These are phyloP conservation scores for Mythimna vitellina DNA, from an alignment of 2,888 invertebrate species.

Conservation along the genomic window DNA sequence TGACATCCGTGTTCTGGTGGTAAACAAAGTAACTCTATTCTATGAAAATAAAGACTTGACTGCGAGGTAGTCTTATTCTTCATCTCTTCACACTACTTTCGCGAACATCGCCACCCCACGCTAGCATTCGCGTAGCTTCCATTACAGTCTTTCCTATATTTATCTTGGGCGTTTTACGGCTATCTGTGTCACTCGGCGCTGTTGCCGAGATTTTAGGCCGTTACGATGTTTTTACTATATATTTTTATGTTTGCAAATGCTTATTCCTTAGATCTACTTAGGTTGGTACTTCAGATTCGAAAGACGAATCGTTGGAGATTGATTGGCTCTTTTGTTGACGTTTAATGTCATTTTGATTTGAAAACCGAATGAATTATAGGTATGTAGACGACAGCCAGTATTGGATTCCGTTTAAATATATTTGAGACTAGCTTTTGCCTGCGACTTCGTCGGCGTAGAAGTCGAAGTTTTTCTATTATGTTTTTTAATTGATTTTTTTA, in stretches of 20 bases:
- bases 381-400: not conserved
- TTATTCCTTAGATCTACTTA: conserved; percentile 51
- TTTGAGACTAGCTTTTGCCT: too few species aligned
- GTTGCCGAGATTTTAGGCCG: conserved; percentile 58
- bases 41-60: too few species aligned
- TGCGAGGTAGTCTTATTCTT: not conserved
- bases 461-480: too few species aligned
- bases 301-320: conserved; percentile 40
- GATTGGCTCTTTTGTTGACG: conserved; percentile 52
- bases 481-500: too few species aligned
- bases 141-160: conserved; percentile 57
- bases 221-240: conserved; percentile 63
- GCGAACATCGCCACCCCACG: not conserved
- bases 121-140: conserved; percentile 51
- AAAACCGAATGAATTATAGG: conserved; percentile 25
- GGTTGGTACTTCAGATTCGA: conserved; percentile 29
- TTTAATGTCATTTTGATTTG: conserved; percentile 37
- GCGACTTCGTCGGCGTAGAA: too few species aligned
- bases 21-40: too few species aligned
- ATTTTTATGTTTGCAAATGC: conserved; percentile 61
- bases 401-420: conserved; percentile 1
- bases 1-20: too few species aligned
- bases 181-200: conserved; percentile 70
- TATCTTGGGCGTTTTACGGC: conserved; percentile 71
- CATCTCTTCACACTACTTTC: not conserved